Base-by-base conservation (phyloP, 2,797 vertebrate genomes). In the Crenuchus spilurus region DNA sequence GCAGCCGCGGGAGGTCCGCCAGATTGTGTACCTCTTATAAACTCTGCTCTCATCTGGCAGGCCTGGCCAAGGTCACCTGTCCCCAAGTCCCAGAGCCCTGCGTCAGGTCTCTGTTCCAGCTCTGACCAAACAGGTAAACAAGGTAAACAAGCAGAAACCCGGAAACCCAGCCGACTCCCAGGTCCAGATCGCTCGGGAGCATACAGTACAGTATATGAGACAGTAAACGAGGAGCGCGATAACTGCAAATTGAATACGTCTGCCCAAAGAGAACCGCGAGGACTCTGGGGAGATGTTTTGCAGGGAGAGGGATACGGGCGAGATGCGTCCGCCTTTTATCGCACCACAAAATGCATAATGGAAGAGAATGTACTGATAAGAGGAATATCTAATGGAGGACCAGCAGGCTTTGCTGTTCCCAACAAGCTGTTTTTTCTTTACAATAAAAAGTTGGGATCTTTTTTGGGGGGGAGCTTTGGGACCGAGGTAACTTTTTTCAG, bases 221-320 rank as follows among this genome's bases (percentile, higher is more conserved):
- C 41, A 30, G 48, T 26, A 65, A 61, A 42, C 41, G 58, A 30
- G 35, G 51, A 72, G 49, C 31, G 60, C 24, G 77, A 85, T 85
- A 91, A 87, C 85, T 91, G 89, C 86, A 92, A 92, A 92, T 91
- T 92, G 88, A 92, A 92, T 90, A 86, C 87, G 87, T 91, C 91
- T 90, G 87, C 84, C 88, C 87, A 35, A 88, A 85, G 87, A 91
- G 86, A 91, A 90, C 83, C 84, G 84, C 84, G 80, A 86, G 84
- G 84, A 87, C 88, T 91, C 88, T 77, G 81, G 85, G 84, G 87
- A 78, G 82, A 91, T 82, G 84, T 90, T 89, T 54, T 11, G 26
- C 46, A 24, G 42, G 87, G 87, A 74, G 37, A 79, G 83, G 86
- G 79, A 84, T 87, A 80, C 82, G 84, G 83, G 83, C 85, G 80